phyloP scores from a whole-genome alignment of 2,888 invertebrate genomes.

The Nemurella pictetii region DNA sequence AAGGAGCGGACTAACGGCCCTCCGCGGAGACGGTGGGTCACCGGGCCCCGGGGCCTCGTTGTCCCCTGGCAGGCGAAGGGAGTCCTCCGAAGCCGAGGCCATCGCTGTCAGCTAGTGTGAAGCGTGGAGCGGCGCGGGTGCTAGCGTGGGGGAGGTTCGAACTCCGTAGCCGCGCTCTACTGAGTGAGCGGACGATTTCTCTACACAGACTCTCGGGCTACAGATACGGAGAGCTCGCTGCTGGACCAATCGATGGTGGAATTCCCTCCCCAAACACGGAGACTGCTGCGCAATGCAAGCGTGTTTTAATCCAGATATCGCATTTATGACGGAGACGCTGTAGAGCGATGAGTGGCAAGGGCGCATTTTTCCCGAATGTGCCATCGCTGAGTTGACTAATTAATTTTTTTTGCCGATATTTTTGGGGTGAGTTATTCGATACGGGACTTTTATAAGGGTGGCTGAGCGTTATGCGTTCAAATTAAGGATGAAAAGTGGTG shows the following conservation, averaged over 20 bases:
- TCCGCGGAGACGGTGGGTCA: slow-evolving; percentile 49
- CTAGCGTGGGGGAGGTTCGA: slow-evolving; percentile 13
- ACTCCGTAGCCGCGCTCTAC: slow-evolving; percentile 17
- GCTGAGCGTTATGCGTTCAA: too few species aligned
- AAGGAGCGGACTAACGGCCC: slow-evolving; percentile 69
- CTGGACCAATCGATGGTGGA: slow-evolving; percentile 18
- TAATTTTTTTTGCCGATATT: too few species aligned
- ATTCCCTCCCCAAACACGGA: neutral
- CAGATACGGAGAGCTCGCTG: neutral
- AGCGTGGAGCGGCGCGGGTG: slow-evolving; percentile 30
- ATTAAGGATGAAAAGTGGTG: too few species aligned
- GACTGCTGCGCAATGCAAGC: slow-evolving; percentile 22
- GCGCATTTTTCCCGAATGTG: too few species aligned
- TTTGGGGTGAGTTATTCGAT: too few species aligned
- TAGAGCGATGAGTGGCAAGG: too few species aligned
- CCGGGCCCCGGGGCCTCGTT: slow-evolving; percentile 7
- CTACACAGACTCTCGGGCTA: neutral
- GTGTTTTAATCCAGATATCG: slow-evolving; percentile 2
- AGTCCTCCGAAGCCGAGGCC: slow-evolving; percentile 35
- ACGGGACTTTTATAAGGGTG: too few species aligned
- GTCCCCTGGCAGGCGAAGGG: slow-evolving; percentile 27
- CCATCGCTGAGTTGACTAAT: too few species aligned
- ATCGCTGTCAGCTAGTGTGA: slow-evolving; percentile 38
- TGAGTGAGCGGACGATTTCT: slow-evolving; percentile 7
- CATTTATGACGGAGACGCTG: neutral